Percentiles rank a stretch among this genome's conserved stretches.
Conservation (phyloP, 2,888 invertebrate species). For the Leptopilina myrica region DNA sequence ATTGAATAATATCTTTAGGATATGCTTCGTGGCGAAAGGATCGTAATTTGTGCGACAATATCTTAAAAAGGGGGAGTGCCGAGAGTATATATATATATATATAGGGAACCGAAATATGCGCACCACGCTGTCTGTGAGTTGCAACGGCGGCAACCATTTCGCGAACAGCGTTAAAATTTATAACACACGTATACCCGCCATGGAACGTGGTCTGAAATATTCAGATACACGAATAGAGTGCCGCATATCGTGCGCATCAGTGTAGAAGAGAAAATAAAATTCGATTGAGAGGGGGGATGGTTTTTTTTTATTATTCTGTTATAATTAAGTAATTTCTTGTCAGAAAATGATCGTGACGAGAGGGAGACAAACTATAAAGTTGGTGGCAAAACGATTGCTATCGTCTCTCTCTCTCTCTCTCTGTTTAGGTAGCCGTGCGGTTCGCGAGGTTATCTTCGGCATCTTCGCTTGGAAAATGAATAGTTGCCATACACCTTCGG, state of each 20-base stretch:
- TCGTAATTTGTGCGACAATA: neutral
- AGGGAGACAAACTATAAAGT: conserved; percentile 24
- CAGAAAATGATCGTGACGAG: neutral
- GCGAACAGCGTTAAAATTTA: conserved; percentile 54
- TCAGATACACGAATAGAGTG: conserved; percentile 53
- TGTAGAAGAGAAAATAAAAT: too few species aligned
- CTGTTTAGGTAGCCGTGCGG: conserved; percentile 58
- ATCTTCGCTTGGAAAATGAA: conserved; percentile 68
- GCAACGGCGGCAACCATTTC: conserved; percentile 42
- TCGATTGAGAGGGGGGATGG: neutral
- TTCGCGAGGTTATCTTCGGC: conserved; percentile 64
- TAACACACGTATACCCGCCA: conserved; percentile 52
- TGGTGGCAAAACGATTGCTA: conserved; percentile 2
- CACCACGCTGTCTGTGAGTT: conserved; percentile 25
- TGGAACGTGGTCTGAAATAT: conserved; percentile 58
- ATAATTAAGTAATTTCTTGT: conserved; percentile 31
- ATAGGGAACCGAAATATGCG: conserved; percentile 33
- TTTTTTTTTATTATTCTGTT: neutral
- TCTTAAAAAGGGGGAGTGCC: conserved; percentile 6
- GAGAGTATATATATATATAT: too few species aligned
- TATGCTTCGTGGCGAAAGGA: neutral
- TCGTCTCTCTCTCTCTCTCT: conserved; percentile 27
- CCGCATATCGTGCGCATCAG: conserved; percentile 25
- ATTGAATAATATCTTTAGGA: too few species aligned
- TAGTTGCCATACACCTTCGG: conserved; percentile 60